A percentile compares a stretch with the other conserved stretches of the same genome.
These are phyloP conservation scores for Protophormia terraenovae DNA, from an alignment of 2,888 invertebrate species.

Conservation along the genomic window DNA sequence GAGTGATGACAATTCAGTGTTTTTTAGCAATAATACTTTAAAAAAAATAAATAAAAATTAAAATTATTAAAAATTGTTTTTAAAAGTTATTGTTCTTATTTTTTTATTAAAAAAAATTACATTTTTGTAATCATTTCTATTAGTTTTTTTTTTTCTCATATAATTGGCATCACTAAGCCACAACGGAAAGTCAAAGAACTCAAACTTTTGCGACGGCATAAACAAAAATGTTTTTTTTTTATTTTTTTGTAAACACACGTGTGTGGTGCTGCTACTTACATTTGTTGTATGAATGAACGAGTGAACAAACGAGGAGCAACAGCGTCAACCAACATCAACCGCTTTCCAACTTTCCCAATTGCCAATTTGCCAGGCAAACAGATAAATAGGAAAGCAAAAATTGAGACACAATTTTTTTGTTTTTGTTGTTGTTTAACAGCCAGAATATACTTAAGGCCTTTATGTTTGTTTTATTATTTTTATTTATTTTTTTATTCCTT, in stretches of 20 bases:
- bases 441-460: not conserved
- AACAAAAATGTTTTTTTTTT: not conserved
- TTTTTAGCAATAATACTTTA: not conserved
- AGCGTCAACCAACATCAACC: not conserved
- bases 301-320: not conserved
- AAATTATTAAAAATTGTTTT: not conserved
- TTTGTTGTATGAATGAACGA: constrained; percentile 1
- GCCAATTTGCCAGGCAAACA: constrained; percentile 49
- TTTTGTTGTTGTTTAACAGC: too few relatives aligned
- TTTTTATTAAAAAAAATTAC: too few relatives aligned
- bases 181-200: constrained; percentile 44
- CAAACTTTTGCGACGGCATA: constrained; percentile 28
- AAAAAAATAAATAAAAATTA: not conserved
- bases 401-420: constrained; percentile 24
- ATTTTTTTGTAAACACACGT: constrained; percentile 17
- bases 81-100: too few relatives aligned
- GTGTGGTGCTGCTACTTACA: not conserved
- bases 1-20: not conserved
- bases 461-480: not conserved
- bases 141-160: too few relatives aligned
- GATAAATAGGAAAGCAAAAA: constrained; percentile 36
- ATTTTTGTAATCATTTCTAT: too few relatives aligned
- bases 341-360: constrained; percentile 37
- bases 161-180: constrained; percentile 14
- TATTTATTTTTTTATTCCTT: not conserved